Conservation (phyloP, 2,888 invertebrate species). For the Rhamnusium bicolor region DNA sequence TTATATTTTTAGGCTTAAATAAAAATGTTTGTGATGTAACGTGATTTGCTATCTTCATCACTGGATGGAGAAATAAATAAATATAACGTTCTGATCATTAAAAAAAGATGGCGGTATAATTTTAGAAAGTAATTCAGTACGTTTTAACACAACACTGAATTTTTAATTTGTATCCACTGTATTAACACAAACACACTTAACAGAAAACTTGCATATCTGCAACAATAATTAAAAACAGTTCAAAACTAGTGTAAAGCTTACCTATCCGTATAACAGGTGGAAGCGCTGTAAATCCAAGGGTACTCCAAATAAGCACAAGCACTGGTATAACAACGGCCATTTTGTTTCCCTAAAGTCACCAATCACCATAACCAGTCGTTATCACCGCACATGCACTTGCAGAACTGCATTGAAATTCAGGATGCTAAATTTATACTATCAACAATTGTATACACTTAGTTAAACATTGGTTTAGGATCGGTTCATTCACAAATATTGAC, state of each 20-base stretch:
- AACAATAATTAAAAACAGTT: too few relatives aligned
- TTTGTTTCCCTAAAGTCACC: constrained; percentile 49
- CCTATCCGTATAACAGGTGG: constrained; percentile 80
- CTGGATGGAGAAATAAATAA: too few relatives aligned
- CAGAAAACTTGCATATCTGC: too few relatives aligned
- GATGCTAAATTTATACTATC: constrained; percentile 52
- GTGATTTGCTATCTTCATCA: too few relatives aligned
- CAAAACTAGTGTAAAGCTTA: constrained; percentile 63
- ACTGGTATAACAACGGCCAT: constrained; percentile 49
- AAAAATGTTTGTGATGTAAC: too few relatives aligned
- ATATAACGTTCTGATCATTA: too few relatives aligned
- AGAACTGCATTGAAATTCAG: constrained; percentile 49
- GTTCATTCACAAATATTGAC: constrained; percentile 59
- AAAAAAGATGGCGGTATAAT: too few relatives aligned
- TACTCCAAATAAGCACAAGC: constrained; percentile 52
- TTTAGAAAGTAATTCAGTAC: too few relatives aligned
- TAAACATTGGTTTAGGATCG: constrained; percentile 59
- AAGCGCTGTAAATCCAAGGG: constrained; percentile 69
- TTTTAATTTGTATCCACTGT: too few relatives aligned
- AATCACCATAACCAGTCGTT: constrained; percentile 56
- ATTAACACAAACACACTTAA: too few relatives aligned
- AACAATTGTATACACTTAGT: constrained; percentile 58
- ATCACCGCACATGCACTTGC: constrained; percentile 52
- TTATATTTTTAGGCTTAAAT: too few relatives aligned
- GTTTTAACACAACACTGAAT: too few relatives aligned